Base-by-base conservation (phyloP, 2,888 invertebrate species). In the Dasypolia templi region DNA sequence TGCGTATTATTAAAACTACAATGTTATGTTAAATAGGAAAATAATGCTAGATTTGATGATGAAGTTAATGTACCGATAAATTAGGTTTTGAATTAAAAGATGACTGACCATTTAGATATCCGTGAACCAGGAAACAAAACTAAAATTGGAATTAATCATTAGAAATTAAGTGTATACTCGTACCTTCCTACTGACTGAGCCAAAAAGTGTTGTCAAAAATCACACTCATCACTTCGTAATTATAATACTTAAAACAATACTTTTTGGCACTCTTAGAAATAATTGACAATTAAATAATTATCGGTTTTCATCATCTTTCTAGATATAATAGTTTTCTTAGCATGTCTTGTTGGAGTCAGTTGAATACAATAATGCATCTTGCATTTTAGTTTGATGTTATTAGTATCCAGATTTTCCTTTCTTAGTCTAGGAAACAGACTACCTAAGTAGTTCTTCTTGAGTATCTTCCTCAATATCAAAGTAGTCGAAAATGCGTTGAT, bases 31-130 rank as follows among this genome's bases (percentile, higher is more conserved):
- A 72, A 75, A 75, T 75, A 65, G 19, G n/a, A 66, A 66, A 79
- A 81, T 72, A 61, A 63, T 73, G 19, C 44, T 59, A 32, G 42
- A 65, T 62, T 63, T 62, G 32, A 39, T 64, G 63, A 56, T 64
- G 55, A 68, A 79, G 42, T 85, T 76, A 82, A 72, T 79, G 76
- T 64, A 59, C 66, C 82, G 68, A 78, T 71, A 86, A 80, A 78
- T 79, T 72, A 74, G 66, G 62, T 72, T 84, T 83, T 67, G n/a
- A 69, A 70, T 81, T 62, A 64, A 65, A 83, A 72, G n/a, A 56
- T 71, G 64, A 63, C 46, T 51, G 44, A 53, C 46, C 11, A 19
- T 75, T 73, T 78, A 69, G 78, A 29, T 73, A 22, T 75, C 66
- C 64, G 42, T 82, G n/a, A 61, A 39, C 7, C 22, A 46, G 35